A percentile compares a stretch with the other conserved stretches of the same genome.
Conservation (phyloP, 2,888 invertebrate genomes). For the Sceliomorpha sp. region DNA sequence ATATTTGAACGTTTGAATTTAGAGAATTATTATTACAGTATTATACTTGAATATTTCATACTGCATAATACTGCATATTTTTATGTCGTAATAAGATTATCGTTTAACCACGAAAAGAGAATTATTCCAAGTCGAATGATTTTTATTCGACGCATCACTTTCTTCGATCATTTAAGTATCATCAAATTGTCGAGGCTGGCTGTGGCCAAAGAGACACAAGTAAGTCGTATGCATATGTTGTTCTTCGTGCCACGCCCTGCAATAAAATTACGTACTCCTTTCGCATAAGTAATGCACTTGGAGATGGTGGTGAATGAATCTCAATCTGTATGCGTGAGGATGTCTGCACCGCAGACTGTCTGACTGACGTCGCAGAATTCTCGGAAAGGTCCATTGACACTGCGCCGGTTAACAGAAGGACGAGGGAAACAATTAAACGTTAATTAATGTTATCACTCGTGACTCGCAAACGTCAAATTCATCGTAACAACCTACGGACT, state of each 20-base stretch:
- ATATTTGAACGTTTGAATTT: too few relatives aligned
- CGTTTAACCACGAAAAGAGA: too few relatives aligned
- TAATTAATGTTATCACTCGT: constrained; percentile 63
- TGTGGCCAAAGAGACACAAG: constrained; percentile 21
- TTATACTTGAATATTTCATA: too few relatives aligned
- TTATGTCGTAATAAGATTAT: too few relatives aligned
- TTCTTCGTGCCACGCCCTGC: constrained; percentile 19
- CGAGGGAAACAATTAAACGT: constrained; percentile 68
- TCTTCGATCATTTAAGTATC: too few relatives aligned
- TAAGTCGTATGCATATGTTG: background rate
- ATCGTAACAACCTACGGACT: too few relatives aligned
- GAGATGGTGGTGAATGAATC: constrained; percentile 30
- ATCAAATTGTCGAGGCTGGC: too few relatives aligned
- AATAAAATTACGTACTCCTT: constrained; percentile 13
- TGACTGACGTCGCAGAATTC: constrained; percentile 58
- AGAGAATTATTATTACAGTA: too few relatives aligned
- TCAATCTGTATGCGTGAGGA: constrained; percentile 29
- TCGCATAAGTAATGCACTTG: constrained; percentile 33
- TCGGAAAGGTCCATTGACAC: constrained; percentile 67
- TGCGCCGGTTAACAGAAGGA: constrained; percentile 62
- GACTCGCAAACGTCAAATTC: too few relatives aligned
- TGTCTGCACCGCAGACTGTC: constrained; percentile 23
- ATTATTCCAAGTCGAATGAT: too few relatives aligned
- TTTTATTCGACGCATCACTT: too few relatives aligned
- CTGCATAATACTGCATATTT: too few relatives aligned